phyloP scores from a whole-genome alignment of 2,113 vertebrate genomes.

The Tetrax tetrax region DNA sequence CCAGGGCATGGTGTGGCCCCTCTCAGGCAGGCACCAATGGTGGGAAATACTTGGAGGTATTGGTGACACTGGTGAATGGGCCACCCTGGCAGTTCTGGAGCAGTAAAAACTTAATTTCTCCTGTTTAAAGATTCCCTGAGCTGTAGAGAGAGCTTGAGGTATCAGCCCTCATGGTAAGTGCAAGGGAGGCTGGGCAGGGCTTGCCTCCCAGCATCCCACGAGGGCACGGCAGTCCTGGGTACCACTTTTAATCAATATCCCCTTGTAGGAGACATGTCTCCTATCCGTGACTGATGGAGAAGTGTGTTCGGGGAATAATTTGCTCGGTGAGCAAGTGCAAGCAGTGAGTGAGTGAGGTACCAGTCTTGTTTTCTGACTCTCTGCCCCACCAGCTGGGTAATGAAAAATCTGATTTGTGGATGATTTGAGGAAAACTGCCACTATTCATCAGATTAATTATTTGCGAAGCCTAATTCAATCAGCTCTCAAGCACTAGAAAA shows the following conservation, averaged over 20 bases:
- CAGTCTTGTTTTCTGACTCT: slow-evolving; percentile 13
- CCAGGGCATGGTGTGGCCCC: neutral
- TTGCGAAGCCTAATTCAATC: slow-evolving; percentile 37
- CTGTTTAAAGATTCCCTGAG: neutral
- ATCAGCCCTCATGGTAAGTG: neutral
- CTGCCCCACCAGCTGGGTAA: neutral
- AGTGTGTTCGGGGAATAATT: slow-evolving; percentile 1
- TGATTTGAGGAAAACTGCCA: slow-evolving; percentile 55
- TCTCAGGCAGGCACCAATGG: neutral
- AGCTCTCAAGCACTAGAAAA: neutral
- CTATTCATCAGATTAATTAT: slow-evolving; percentile 52
- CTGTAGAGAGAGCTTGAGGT: neutral
- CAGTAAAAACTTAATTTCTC: neutral
- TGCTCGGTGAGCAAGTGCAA: neutral
- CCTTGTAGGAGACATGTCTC: neutral
- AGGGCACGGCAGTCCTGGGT: neutral
- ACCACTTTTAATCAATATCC: neutral
- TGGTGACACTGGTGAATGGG: neutral
- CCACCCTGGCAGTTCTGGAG: neutral
- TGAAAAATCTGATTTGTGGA: slow-evolving; percentile 58
- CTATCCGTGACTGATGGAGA: neutral
- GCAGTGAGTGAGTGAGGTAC: neutral
- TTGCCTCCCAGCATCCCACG: fast-evolving
- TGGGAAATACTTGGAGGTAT: neutral
- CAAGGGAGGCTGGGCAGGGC: neutral